phyloP scores from a whole-genome alignment of 2,888 invertebrate genomes.

The Geotrupes spiniger region DNA sequence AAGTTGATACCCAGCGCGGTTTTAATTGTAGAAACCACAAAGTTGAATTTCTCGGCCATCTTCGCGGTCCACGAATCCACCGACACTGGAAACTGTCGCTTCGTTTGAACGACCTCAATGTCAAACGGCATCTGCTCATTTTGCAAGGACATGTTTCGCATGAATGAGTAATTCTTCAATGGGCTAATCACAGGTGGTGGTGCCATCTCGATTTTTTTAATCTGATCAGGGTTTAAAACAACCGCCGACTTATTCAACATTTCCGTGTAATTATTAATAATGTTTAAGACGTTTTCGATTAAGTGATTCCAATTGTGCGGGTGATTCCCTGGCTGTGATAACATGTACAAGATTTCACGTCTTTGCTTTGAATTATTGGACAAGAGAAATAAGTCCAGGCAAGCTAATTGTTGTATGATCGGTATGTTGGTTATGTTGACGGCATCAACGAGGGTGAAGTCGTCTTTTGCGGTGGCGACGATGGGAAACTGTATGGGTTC shows the following conservation, averaged over 20 bases:
- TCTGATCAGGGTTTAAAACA: conserved; percentile 6
- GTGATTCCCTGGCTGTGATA: conserved; percentile 82
- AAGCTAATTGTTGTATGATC: conserved; percentile 73
- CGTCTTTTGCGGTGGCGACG: conserved; percentile 48
- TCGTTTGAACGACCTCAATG: conserved; percentile 29
- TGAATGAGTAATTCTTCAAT: conserved; percentile 28
- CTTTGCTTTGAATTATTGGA: conserved; percentile 61
- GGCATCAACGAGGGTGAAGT: conserved; percentile 60
- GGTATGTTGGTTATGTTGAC: conserved; percentile 60
- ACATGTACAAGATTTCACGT: conserved; percentile 64
- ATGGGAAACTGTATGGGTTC: conserved; percentile 68
- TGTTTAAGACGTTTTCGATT: conserved; percentile 59
- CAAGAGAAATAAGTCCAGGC: conserved; percentile 68
- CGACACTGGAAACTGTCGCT: background rate
- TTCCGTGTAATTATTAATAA: conserved; percentile 65
- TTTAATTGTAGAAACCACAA: conserved; percentile 20
- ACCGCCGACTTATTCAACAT: conserved; percentile 53
- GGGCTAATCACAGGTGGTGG: background rate
- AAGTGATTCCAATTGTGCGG: conserved; percentile 84
- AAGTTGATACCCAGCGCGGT: conserved; percentile 71
- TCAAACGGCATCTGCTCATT: conserved; percentile 26
- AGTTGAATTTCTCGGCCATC: conserved; percentile 13
- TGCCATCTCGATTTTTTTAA: conserved; percentile 4
- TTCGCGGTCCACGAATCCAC: conserved; percentile 3
- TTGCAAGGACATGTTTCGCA: conserved; percentile 40